These are phyloP conservation scores for Nycteola revayana DNA, from an alignment of 2,888 invertebrate species.

Conservation along the genomic window DNA sequence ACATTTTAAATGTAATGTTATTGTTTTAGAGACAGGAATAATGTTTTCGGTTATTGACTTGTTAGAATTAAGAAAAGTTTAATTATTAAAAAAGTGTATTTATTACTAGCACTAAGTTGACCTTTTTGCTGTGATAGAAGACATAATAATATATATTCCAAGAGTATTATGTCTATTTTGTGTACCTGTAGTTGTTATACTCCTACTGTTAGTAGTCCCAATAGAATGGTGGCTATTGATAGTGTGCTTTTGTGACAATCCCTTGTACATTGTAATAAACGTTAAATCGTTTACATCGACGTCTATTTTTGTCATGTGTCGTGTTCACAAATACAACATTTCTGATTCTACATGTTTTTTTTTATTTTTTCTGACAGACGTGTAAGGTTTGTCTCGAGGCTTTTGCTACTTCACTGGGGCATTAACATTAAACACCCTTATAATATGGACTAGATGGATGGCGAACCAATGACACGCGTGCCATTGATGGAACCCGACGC, in stretches of 20 bases:
- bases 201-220: background rate
- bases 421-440: no score
- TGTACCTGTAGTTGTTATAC: slow-evolving; percentile 19
- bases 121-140: slow-evolving; percentile 32
- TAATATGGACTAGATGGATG: no score
- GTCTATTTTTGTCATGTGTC: slow-evolving; percentile 29
- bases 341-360: slow-evolving; percentile 18
- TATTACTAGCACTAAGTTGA: slow-evolving; percentile 31
- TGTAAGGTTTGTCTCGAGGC: no score
- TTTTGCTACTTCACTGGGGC: no score
- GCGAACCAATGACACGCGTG: no score
- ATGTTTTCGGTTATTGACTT: no score
- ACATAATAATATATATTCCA: slow-evolving; percentile 22
- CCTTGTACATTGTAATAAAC: background rate
- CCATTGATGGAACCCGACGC: no score
- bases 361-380: no score
- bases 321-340: slow-evolving; percentile 14
- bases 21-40: no score
- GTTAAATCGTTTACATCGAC: slow-evolving; percentile 1
- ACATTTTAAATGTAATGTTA: no score
- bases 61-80: slow-evolving; percentile 1
- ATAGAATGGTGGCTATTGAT: background rate
- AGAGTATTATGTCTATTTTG: slow-evolving; percentile 11
- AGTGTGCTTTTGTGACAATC: background rate
- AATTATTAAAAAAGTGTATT: slow-evolving; percentile 5